Conservation (phyloP, 2,113 vertebrate genomes). For the Athene noctua region DNA sequence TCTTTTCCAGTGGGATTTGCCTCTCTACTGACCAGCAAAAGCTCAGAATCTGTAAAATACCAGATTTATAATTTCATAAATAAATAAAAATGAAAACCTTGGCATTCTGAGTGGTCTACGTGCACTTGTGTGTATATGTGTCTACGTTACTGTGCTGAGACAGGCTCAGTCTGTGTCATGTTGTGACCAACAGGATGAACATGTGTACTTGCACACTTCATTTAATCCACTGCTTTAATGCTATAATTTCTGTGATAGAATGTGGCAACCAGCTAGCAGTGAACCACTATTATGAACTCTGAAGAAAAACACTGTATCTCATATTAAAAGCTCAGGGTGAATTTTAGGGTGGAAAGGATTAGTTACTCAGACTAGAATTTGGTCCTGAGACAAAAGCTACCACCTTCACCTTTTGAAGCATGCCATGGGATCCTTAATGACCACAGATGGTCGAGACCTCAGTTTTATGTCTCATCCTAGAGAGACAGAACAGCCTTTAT, state of each 20-base stretch:
- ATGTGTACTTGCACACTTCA: not conserved
- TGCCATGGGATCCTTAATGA: conserved; percentile 69
- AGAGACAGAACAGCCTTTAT: conserved; percentile 57
- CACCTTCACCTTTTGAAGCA: conserved; percentile 24
- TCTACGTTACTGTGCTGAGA: not conserved
- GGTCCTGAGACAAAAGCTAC: not conserved
- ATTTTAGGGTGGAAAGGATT: conserved; percentile 14
- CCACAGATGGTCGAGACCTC: conserved; percentile 43
- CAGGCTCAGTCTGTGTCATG: not conserved
- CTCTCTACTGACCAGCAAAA: not conserved
- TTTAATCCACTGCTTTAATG: not conserved
- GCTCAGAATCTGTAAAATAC: not conserved
- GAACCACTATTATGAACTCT: not conserved
- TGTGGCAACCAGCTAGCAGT: not conserved
- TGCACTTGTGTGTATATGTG: not conserved
- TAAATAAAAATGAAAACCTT: not conserved
- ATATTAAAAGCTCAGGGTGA: not conserved
- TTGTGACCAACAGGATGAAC: not conserved
- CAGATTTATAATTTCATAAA: not conserved
- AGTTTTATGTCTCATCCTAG: conserved; percentile 63
- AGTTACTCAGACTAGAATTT: not conserved
- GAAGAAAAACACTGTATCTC: not conserved
- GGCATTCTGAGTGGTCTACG: not conserved
- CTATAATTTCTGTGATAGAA: not conserved
- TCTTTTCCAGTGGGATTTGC: not conserved